Base-by-base conservation (phyloP, 1,140 invertebrate genomes). In the Drosophila oshimai region DNA sequence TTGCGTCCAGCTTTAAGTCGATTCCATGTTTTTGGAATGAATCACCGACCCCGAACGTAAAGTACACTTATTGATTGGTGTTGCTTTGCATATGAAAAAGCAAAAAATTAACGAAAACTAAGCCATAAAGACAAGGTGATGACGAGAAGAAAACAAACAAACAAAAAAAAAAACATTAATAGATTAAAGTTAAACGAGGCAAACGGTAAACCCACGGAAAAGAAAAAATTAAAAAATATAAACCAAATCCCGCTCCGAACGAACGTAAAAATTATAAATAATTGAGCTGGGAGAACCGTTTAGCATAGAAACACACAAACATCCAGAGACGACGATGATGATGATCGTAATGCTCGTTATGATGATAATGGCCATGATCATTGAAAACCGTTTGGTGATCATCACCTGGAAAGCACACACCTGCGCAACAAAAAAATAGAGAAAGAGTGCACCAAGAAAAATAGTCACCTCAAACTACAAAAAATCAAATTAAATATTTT, bases 141-240 rank as follows among this genome's bases (percentile, higher is more conserved):
- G 51, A 9, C 7, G 37, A 17, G 20, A 29, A 34, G 5, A 53
- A 31, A 55, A 44, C n/a, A 45, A n/a, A 13, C 7, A 44, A 22
- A 34, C 13, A 37, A 50, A 41, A 62, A 37, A 51, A 58, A 33
- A 20, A 69, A 69, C 29, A 47, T 22, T 58, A 64, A 49, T 22
- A 33, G 24, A 13, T 29, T n/a, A 15, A 50, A 44, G 29, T 24
- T 58, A 58, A 73, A 64, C 61, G 57, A 64, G 74, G 47, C 57
- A 39, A 83, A 84, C 78, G 79, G 78, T 83, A 84, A 83, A 84
- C 57, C 60, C 60, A 74, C 61, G 29, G 74, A 74, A 62, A 45
- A 20, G 26, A 26, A 31, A 39, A 53, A 65, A 34, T 51, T 20
- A 61, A 54, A 39, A 41, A 53, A 28, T 42, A 41, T 53, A 42